Base-by-base conservation (phyloP, 2,113 vertebrate species). In the Odontophorus gujanensis region DNA sequence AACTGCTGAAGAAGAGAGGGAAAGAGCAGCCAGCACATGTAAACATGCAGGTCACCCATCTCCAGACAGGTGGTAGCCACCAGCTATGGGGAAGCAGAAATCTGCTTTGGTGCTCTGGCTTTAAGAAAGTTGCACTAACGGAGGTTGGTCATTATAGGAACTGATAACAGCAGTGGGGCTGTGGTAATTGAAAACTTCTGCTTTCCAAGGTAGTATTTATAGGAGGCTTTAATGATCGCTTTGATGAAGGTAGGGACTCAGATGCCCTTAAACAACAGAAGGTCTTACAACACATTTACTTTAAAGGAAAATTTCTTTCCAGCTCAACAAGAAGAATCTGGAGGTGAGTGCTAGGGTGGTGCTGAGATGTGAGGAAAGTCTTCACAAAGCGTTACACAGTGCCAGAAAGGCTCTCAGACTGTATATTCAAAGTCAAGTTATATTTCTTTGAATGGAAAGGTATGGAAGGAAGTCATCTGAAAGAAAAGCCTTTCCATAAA, bases 291-390 rank as follows among this genome's bases (percentile, higher is more conserved):
- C 2, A 6, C 3, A 19, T 67, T 65, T 32, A 30, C 55, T 45
- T 51, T 16, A 81, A 76, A 87, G 40, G 18, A 77, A 62, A 82
- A 89, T 34, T 77, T 30, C 34, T 89, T 73, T 79, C 45, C 58
- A 69, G 34, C 30, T 79, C 2, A 1, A 61, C 36, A 55, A 79
- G 38, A 16, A 45, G 36, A 40, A 76, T 59, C 28, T 72, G 61
- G 45, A 82, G 32, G 67, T 38, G 11, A 3, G 1, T 8, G 20
- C 50, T 45, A 20, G 38, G 18, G 20, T 22, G 36, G 38, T 17
- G 28, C 6, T 75, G 42, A 85, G 66, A 51, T 47, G 57, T 0
- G 2, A 48, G 19, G 28, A 28, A 40, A 66, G 22, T 53, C 30
- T 40, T 8, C 3, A 1, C 53, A 32, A 32, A 19, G 38, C 28